A percentile compares a stretch with the other conserved stretches of the same genome.
Evolutionary conservation across 2,113 vertebrate genomes (phyloP).

Genomic region (Corythoichthys intestinalis): DNA sequence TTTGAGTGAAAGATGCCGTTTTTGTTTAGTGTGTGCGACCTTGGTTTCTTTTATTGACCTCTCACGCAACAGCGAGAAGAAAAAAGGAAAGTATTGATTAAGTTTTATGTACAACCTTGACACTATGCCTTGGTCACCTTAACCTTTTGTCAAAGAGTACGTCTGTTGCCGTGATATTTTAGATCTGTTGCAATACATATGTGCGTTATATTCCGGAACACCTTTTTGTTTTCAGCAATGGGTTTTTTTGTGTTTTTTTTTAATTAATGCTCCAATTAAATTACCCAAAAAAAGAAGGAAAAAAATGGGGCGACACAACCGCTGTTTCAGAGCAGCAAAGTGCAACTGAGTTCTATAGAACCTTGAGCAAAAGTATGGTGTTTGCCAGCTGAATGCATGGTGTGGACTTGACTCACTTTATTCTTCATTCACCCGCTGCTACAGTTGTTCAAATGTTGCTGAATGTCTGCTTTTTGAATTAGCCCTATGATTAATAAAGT

Average conservation of each 20-base stretch:
- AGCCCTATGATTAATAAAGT: conserved; percentile 73
- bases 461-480: conserved; percentile 76
- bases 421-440: conserved; percentile 68
- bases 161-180: conserved; percentile 59
- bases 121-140: conserved; percentile 34
- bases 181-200: conserved; percentile 58
- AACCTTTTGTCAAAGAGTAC: conserved; percentile 32
- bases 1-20: conserved; percentile 45
- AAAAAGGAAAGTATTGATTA: conserved; percentile 22
- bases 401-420: conserved; percentile 64
- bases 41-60: conserved; percentile 53
- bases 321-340: conserved; percentile 41
- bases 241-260: conserved; percentile 28
- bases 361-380: conserved; percentile 38
- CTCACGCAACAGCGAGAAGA: conserved; percentile 23
- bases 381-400: conserved; percentile 66
- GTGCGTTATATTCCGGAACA: conserved; percentile 58
- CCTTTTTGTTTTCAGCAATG: conserved; percentile 26
- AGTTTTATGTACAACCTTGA: conserved; percentile 48
- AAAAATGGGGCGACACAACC: neutral
- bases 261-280: neutral
- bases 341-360: conserved; percentile 38
- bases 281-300: neutral
- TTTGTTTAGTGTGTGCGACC: conserved; percentile 50
- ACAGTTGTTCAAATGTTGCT: conserved; percentile 75